A percentile compares a stretch with the other conserved stretches of the same genome.
These are phyloP conservation scores for Drosophila subpulchrella DNA, from an alignment of 1,140 invertebrate species.

Conservation along the genomic window DNA sequence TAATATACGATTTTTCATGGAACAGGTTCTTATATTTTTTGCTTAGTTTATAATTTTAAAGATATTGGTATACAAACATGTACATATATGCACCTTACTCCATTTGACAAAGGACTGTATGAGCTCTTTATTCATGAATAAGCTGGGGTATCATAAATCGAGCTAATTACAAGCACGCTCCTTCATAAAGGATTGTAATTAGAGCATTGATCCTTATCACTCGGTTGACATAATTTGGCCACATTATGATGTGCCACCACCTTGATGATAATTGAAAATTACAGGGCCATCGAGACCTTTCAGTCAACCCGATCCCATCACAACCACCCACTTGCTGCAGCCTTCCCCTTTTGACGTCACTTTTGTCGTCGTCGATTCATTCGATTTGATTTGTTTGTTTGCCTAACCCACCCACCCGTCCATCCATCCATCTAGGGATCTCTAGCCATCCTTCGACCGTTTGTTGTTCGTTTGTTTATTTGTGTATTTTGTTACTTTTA, in stretches of 20 bases:
- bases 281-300: conserved; percentile 55
- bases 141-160: conserved; percentile 40
- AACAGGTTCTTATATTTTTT: not conserved
- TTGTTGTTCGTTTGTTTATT: conserved; percentile 72
- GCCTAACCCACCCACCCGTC: conserved; percentile 27
- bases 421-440: conserved; percentile 13
- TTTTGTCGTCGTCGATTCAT: conserved; percentile 54
- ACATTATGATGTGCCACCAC: conserved; percentile 65
- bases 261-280: conserved; percentile 78
- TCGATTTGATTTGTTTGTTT: conserved; percentile 81
- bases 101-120: not conserved
- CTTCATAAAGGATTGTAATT: conserved; percentile 63
- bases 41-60: too few relatives aligned
- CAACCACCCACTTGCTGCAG: conserved; percentile 17
- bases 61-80: not conserved
- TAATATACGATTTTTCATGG: too few relatives aligned
- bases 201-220: conserved; percentile 61
- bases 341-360: conserved; percentile 39
- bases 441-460: conserved; percentile 16
- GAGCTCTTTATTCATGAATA: conserved; percentile 3
- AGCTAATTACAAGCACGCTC: conserved; percentile 53
- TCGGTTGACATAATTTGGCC: conserved; percentile 68
- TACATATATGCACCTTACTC: not conserved
- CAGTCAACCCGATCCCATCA: conserved; percentile 20
- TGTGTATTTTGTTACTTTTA: conserved; percentile 82